Evolutionary conservation across 2,113 vertebrate genomes (phyloP), one percentile per base, ranked within the genome.

Genomic region (Misgurnus mizolepis): DNA sequence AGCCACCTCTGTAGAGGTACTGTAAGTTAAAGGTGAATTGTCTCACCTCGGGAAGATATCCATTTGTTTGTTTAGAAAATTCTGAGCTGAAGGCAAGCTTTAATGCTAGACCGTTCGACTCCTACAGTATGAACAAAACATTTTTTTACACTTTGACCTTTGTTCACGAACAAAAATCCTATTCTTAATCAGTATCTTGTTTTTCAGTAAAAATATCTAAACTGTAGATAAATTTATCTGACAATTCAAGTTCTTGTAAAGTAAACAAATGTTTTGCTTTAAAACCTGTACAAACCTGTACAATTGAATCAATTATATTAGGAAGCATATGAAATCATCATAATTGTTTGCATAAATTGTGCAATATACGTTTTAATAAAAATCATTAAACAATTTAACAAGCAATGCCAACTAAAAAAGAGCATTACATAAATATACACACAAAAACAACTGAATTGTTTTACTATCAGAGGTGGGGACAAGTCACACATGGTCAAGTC

Each of bases 41-140:
- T 75, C 79, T 89, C 86, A 99, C 97, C 95, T 96, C 93, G 3
- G 94, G 85, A 3, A 94, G 80, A 47, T 91, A 91, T 76, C 94
- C 94, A 34, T 95, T 96, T 79, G 80, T 90, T 5, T 91, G 90
- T 58, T 87, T 88, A 64, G 83, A 90, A 82, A 84, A 80, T 0
- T 85, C 85, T 84, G 86, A 91, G 49, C 87, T 82, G 0, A 92
- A 70, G 58, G 82, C 92, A 79, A 90, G 81, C 80, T 86, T 91
- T 65, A 90, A 62, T 49, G 92, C 89, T 22, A 95, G 72, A 12
- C 95, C 93, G 1, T 96, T 97, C 55, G 87, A 80, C 77, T 92
- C 94, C 92, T 96, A 90, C 3, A 22, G 34, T 6, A 55, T 14
- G 22, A 40, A 86, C 27, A 34, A 76, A 82, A 66, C 43, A 75